phyloP scores from a whole-genome alignment of 2,113 vertebrate species.

The Phyllostomus hastatus region DNA sequence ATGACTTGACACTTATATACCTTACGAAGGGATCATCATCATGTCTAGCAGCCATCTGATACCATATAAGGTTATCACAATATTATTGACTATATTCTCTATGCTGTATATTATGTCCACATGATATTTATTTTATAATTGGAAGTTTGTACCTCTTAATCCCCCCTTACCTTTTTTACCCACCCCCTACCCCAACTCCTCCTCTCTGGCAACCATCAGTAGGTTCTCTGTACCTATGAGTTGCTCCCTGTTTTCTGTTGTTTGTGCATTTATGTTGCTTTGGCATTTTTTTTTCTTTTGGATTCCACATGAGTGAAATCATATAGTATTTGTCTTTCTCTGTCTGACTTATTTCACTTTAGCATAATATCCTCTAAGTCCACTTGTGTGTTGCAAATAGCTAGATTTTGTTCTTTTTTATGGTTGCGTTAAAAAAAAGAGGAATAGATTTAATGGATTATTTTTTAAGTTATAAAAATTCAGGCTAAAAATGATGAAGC shows the following conservation, averaged over 20 bases:
- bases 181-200: neutral
- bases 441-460: neutral
- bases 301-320: neutral
- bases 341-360: neutral
- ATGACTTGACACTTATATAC: neutral
- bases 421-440: neutral
- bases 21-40: neutral
- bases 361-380: neutral
- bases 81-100: neutral
- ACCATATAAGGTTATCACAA: neutral
- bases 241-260: neutral
- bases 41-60: neutral
- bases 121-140: neutral
- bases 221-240: neutral
- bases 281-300: neutral
- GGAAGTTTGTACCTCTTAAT: neutral
- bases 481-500: neutral
- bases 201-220: neutral
- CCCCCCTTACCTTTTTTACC: neutral
- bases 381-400: neutral
- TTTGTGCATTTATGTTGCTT: neutral
- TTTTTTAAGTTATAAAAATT: neutral
- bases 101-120: neutral
- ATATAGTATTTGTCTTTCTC: neutral
- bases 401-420: neutral